Evolutionary conservation across 2,797 vertebrate genomes (phyloP).

Genomic region (Pangasius sanitwongsei): DNA sequence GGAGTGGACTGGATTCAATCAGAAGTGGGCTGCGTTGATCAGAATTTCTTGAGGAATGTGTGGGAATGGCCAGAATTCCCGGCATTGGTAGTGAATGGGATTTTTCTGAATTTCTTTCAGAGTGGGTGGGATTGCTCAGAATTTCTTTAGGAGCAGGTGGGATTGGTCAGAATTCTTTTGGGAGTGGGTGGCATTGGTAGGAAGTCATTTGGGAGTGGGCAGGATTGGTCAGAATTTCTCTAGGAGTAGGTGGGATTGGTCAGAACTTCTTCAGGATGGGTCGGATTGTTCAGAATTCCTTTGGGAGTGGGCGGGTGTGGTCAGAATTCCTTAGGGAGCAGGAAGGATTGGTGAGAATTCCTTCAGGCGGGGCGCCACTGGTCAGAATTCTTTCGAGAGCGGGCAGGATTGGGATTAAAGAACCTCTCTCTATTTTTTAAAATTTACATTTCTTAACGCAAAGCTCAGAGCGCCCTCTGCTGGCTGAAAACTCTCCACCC

Average conservation of each 20-base stretch:
- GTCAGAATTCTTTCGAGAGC: background rate
- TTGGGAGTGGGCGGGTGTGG: background rate
- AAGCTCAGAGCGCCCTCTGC: conserved; percentile 13
- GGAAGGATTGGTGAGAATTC: background rate
- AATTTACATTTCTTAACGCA: background rate
- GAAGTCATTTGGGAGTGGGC: background rate
- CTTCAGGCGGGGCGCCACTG: background rate
- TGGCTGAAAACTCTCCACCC: background rate
- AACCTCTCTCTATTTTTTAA: background rate
- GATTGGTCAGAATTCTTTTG: background rate
- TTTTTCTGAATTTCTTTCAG: background rate
- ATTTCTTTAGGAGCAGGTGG: background rate
- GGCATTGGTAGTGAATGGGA: background rate
- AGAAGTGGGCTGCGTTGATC: background rate
- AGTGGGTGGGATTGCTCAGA: background rate
- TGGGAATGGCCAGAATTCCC: background rate
- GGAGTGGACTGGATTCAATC: background rate
- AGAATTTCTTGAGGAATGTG: background rate
- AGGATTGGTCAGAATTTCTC: background rate
- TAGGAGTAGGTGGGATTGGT: background rate
- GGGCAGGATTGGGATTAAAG: background rate
- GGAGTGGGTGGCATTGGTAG: background rate
- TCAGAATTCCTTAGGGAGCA: background rate
- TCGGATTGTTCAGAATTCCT: background rate
- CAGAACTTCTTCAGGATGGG: background rate